Percentiles rank a stretch among this genome's conserved stretches.
Evolutionary conservation across 1,140 invertebrate species (phyloP).

Genomic region (Leptopilina clavipes): DNA sequence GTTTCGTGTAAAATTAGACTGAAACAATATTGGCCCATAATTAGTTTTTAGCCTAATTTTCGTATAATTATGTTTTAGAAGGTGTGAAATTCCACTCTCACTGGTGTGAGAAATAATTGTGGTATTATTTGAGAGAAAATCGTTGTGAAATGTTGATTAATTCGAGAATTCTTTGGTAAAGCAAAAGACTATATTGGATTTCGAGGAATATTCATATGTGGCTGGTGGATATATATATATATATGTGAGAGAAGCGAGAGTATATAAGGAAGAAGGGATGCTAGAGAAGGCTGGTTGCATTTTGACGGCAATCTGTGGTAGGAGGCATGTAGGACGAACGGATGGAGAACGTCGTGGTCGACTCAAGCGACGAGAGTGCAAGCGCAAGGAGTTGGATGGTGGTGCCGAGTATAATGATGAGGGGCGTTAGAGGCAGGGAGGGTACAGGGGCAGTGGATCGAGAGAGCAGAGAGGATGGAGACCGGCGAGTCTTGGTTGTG

Average conservation of each 20-base stretch:
- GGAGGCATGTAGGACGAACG: conserved; percentile 72
- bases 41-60: too few species aligned
- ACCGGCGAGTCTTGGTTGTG: conserved; percentile 60
- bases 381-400: conserved; percentile 41
- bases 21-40: too few species aligned
- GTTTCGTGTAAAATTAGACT: too few species aligned
- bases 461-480: conserved; percentile 45
- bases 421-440: background rate
- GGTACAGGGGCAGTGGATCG: conserved; percentile 12
- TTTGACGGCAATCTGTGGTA: conserved; percentile 69
- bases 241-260: background rate
- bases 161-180: background rate
- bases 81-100: too few species aligned
- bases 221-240: too few species aligned
- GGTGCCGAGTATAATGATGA: conserved; percentile 34
- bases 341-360: conserved; percentile 61
- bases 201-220: conserved; percentile 2
- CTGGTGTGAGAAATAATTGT: too few species aligned
- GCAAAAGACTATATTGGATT: background rate
- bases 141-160: background rate
- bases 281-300: conserved; percentile 62
- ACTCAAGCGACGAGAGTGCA: conserved; percentile 48
- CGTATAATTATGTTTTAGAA: too few species aligned
- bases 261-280: conserved; percentile 1
- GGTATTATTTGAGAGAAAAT: too few species aligned